Base-by-base conservation (phyloP, 1,140 invertebrate species). In the Trachymyrmex septentrionalis region DNA sequence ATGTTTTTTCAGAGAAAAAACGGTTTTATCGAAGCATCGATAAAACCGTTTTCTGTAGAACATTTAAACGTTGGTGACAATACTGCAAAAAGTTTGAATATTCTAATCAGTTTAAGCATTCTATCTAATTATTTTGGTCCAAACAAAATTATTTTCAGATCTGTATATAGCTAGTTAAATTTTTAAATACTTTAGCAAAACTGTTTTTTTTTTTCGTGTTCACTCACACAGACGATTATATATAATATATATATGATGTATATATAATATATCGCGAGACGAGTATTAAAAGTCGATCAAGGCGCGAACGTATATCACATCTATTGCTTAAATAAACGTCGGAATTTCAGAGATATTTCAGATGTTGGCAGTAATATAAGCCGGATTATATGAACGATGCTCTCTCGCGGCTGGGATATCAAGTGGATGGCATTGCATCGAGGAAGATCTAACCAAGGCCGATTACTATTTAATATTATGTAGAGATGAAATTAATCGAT, bases 401-500 rank as follows among this genome's bases (percentile, higher is more conserved):
- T 50, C 48, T 72, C 86, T 73, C 61, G 24, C n/a, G 59, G 19
- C 44, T 55, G 61, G 61, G 30, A 44, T 53, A 27, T 66, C 24
- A 55, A 38, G 16, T 59, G 50, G 34, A 73, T 61, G 55, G 14
- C 27, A 34, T 59, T 55, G 71, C 30, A 12, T 59, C 24, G 69
- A 34, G n/a, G 2, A 7, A 10, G 30, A 27, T 10, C 16, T 64
- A 30, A 57, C 55, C 55, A 76, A 71, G 5, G 14, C 53, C 76
- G 59, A 89, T 88, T 78, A 71, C n/a, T 12, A 14, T 48, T 75
- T 63, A 57, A 88, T 88, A 86, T 86, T 89, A 86, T 69, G 48
- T 69, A 63, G 2, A 88, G 69, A 86, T 69, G 82, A 88, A 75
- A 89, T 88, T 88, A 86, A 55, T 44, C 87, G 55, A 86, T 86